These are phyloP conservation scores for Drosophila leonis DNA, from an alignment of 2,888 invertebrate species.

Conservation along the genomic window DNA sequence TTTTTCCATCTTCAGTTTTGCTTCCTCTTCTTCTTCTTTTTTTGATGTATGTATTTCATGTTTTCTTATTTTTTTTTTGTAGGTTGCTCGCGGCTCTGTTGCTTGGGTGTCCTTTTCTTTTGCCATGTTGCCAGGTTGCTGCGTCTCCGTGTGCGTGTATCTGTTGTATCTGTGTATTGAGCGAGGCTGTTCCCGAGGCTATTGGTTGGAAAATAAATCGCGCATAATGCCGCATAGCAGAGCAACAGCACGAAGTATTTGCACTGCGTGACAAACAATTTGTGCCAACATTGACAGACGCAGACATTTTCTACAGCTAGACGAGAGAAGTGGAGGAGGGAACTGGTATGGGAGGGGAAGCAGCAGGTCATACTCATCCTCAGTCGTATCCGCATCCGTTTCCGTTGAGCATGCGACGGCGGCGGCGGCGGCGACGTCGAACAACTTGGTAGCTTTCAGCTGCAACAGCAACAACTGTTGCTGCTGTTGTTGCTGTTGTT, in stretches of 20 bases:
- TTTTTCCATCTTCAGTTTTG: conserved; percentile 29
- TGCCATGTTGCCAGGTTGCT: conserved; percentile 36
- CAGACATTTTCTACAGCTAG: conserved; percentile 32
- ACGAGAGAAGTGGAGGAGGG: neutral
- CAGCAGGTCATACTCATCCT: conserved; percentile 15
- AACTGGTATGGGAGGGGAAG: too few species aligned
- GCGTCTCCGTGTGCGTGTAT: conserved; percentile 2
- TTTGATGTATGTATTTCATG: conserved; percentile 47
- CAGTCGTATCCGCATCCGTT: conserved; percentile 31
- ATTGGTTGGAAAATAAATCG: conserved; percentile 82
- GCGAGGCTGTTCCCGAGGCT: conserved; percentile 42
- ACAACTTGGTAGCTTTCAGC: conserved; percentile 34
- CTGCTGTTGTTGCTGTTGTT: conserved; percentile 1
- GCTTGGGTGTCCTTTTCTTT: conserved; percentile 40
- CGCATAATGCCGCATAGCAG: conserved; percentile 85
- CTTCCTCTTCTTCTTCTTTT: neutral
- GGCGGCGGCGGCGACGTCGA: conserved; percentile 1
- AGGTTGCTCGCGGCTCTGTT: conserved; percentile 43
- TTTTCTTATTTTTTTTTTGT: conserved; percentile 15
- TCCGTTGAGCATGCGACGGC: conserved; percentile 22
- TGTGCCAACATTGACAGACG: conserved; percentile 78
- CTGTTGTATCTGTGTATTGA: conserved; percentile 24
- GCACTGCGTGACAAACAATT: conserved; percentile 86
- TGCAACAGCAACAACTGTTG: conserved; percentile 32
- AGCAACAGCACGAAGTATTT: conserved; percentile 86